A percentile compares a stretch with the other conserved stretches of the same genome.
Evolutionary conservation across 2,888 invertebrate genomes (phyloP).

Genomic region (Lomographa bimaculata): DNA sequence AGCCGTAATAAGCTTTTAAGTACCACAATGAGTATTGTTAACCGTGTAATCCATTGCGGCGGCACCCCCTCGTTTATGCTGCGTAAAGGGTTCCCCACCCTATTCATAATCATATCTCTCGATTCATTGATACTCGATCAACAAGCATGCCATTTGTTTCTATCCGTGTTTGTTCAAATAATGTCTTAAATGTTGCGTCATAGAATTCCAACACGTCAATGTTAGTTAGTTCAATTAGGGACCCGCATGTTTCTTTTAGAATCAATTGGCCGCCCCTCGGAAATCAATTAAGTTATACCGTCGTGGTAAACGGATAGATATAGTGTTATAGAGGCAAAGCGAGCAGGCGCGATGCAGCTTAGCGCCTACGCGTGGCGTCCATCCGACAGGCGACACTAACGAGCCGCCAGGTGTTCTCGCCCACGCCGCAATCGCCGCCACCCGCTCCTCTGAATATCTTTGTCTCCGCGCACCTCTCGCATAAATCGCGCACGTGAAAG

Average conservation of each 20-base stretch:
- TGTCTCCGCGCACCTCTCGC: conserved; percentile 69
- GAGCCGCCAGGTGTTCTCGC: conserved; percentile 80
- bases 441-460: conserved; percentile 73
- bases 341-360: conserved; percentile 33
- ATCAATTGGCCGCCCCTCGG: conserved; percentile 60
- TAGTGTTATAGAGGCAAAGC: conserved; percentile 6
- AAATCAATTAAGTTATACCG: conserved; percentile 30
- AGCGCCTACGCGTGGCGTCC: conserved; percentile 49
- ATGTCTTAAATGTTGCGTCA: conserved; percentile 43
- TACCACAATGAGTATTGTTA: conserved; percentile 63
- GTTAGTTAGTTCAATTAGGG: conserved; percentile 66
- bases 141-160: conserved; percentile 36
- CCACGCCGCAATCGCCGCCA: conserved; percentile 64
- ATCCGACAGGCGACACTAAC: conserved; percentile 70
- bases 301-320: conserved; percentile 9
- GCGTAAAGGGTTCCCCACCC: conserved; percentile 53
- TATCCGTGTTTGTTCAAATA: conserved; percentile 41
- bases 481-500: conserved; percentile 81
- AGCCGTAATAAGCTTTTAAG: conserved; percentile 68
- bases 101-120: conserved; percentile 50
- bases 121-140: conserved; percentile 39
- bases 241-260: conserved; percentile 67
- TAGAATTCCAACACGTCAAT: conserved; percentile 52
- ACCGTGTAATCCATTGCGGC: conserved; percentile 67
- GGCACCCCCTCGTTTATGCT: conserved; percentile 52